Evolutionary conservation across 2,888 invertebrate genomes (phyloP), one percentile per base, ranked within the genome.

Genomic region (Himalopsyche anomala): DNA sequence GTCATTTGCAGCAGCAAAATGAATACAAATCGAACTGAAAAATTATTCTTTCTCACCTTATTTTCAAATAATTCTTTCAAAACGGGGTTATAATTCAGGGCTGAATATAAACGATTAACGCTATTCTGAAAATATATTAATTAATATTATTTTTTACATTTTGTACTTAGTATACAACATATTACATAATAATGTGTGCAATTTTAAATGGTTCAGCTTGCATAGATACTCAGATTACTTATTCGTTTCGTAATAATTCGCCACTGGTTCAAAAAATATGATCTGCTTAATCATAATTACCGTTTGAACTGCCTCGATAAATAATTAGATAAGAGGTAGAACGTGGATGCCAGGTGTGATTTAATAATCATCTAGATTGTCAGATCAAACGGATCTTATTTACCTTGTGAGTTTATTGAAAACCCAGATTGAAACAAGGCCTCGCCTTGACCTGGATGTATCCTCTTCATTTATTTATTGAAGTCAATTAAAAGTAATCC

Each of bases 351-450:
- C 62, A 62, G 62, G 62, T 62, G 62, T 62, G 62, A 62, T 62
- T 62, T 62, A 62, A 62, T 28, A 62, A 19, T 62, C 62, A 62
- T 62, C 62, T 62, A 62, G 62, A 62, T 62, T 62, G 19, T 62
- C 62, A 62, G 62, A 80, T 42, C 80, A 42, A 40, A n/a, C 80
- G 80, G 80, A 80, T 80, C 80, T 80, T 42, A 80, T 80, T 80
- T 80, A 42, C 80, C 40, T 80, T 80, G 80, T 40, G 36, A 42
- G 4, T 80, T 80, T 80, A 42, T 40, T 80, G 80, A 40, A 80
- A 80, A 40, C 80, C 80, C 19, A 62, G 62, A 62, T 62, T 62
- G 28, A 80, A 80, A 38, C 80, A 42, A 80, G 80, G 42, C n/a
- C 42, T 40, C 11, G 80, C 80, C 80, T 80, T 80, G 80, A 36